Base-by-base conservation (phyloP, 2,113 vertebrate genomes). In the Sinocyclocheilus anophthalmus region DNA sequence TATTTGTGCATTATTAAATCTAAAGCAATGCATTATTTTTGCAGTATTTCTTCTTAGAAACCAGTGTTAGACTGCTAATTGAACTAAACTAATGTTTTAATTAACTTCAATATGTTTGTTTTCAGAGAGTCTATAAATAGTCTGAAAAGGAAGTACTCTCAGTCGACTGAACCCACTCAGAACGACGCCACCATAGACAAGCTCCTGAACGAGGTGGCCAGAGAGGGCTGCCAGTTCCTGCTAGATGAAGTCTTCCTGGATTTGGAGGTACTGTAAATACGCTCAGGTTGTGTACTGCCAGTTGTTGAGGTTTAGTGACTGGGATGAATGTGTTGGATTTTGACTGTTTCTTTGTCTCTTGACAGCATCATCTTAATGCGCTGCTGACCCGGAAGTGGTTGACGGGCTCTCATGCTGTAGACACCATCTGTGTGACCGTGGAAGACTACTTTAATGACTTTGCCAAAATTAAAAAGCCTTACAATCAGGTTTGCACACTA, bases 371-470 rank as follows among this genome's bases (percentile, higher is more conserved):
- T 88, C 95, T 99, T 67, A 96, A 90, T 26, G 97, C 98, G 65
- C 91, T 99, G 87, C 93, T 99, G 94, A 99, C 97, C 0, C 96
- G 95, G 92, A 99, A 99, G 91, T 99, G 98, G 98, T 90, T 99
- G 76, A 89, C 81, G 0, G 98, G 97, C 0, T 97, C 96, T 24
- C 98, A 97, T 26, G 97, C 98, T 1, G 97, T 99, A 55, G 98
- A 98, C 90, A 99, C 96, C 59, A 98, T 99, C 92, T 99, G 98
- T 90, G 97, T 98, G 91, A 99, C 98, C 0, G 96, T 99, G 83
- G 98, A 99, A 89, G 98, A 99, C 91, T 99, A 99, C 91, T 99
- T 99, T 92, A 98, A 97, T 67, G 98, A 99, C 92, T 99, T 99
- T 91, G 96, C 97, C 92, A 98, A 93, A 90, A 98, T 99, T 90